phyloP scores from a whole-genome alignment of 2,113 vertebrate genomes.

The Pterocles burchelli region DNA sequence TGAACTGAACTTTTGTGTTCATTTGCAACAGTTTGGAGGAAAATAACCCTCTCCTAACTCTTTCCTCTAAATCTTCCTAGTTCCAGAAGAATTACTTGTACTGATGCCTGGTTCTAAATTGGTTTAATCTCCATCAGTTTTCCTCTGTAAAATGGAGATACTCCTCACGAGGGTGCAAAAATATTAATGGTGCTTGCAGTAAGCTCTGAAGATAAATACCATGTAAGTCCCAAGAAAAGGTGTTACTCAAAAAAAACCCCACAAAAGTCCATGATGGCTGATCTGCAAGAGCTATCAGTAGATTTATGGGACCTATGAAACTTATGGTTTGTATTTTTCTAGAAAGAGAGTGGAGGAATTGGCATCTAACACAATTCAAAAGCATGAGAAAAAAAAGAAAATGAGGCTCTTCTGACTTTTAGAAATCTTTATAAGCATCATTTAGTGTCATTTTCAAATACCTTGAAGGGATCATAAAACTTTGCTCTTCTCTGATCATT shows the following conservation, averaged over 20 bases:
- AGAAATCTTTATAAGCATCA: slow-evolving; percentile 49
- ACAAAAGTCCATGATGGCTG: neutral
- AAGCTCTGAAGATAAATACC: neutral
- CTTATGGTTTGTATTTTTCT: neutral
- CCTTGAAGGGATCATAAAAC: slow-evolving; percentile 69
- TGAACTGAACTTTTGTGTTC: neutral
- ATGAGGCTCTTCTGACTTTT: slow-evolving; percentile 53
- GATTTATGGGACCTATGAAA: slow-evolving; percentile 11
- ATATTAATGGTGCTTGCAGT: neutral
- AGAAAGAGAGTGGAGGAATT: neutral
- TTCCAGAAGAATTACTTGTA: neutral
- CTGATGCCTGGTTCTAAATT: neutral
- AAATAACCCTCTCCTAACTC: neutral
- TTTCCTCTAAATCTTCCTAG: neutral
- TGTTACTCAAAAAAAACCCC: neutral
- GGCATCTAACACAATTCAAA: slow-evolving; percentile 25
- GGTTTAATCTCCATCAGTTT: neutral
- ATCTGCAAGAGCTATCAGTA: neutral
- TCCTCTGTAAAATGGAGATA: neutral
- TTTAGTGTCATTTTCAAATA: slow-evolving; percentile 65
- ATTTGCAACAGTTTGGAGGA: neutral
- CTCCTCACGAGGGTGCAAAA: neutral
- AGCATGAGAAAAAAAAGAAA: slow-evolving; percentile 37
- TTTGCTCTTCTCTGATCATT: slow-evolving; percentile 61
- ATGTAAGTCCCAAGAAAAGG: neutral